Conservation (phyloP, 2,888 invertebrate genomes). For the Villa cingulata region DNA sequence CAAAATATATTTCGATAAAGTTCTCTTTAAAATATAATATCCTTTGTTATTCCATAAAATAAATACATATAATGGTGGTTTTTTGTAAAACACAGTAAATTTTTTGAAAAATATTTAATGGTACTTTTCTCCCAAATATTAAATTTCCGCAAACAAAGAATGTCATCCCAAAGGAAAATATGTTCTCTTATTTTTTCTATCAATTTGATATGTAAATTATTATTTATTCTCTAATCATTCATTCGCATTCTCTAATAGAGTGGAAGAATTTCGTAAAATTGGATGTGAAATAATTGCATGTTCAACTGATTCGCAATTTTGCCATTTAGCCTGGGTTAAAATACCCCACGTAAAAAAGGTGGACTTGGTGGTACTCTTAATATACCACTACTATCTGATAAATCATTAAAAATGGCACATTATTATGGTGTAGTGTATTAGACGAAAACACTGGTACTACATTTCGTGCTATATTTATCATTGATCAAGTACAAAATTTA, state of each 20-base stretch:
- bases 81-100: too few species aligned
- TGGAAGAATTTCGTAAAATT: slow-evolving; percentile 67
- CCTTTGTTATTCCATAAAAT: too few species aligned
- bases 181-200: slow-evolving; percentile 82
- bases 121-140: too few species aligned
- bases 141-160: slow-evolving; percentile 59
- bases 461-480: slow-evolving; percentile 91
- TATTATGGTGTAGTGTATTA: slow-evolving; percentile 82
- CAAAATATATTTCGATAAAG: too few species aligned
- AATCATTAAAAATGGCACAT: slow-evolving; percentile 69
- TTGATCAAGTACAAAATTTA: slow-evolving; percentile 74
- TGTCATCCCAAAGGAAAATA: slow-evolving; percentile 74
- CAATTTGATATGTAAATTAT: slow-evolving; percentile 77
- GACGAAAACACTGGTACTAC: slow-evolving; percentile 86
- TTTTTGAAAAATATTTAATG: too few species aligned
- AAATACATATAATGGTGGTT: too few species aligned
- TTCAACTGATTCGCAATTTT: slow-evolving; percentile 94
- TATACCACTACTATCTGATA: slow-evolving; percentile 89
- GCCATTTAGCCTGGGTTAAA: slow-evolving; percentile 94
- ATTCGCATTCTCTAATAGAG: slow-evolving; percentile 90
- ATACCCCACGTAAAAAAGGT: slow-evolving; percentile 87
- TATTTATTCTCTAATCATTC: neutral
- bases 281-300: slow-evolving; percentile 78
- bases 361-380: slow-evolving; percentile 89
- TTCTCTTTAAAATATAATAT: too few species aligned